Evolutionary conservation across 2,888 invertebrate species (phyloP), one percentile per base, ranked within the genome.

Genomic region (Nomada ferruginata): DNA sequence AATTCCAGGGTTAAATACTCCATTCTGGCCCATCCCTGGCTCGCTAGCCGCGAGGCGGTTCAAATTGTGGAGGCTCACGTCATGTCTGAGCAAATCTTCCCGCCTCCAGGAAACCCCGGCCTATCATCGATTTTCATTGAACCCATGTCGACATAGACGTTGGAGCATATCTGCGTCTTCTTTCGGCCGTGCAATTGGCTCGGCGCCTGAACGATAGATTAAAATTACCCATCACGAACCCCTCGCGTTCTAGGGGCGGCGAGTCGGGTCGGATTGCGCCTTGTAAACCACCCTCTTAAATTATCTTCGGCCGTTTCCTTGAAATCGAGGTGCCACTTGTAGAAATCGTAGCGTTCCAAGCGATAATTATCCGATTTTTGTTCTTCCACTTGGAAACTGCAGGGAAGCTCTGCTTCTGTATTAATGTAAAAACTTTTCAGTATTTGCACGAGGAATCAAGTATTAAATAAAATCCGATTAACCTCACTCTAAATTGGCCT

Each of bases 121-220:
- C 75, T 65, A 79, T 84, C 83, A 89, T 90, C 87, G 87, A 88
- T 87, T 89, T 80, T 76, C 79, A 81, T 81, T 76, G 80, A 82
- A 84, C 74, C 83, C 83, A 59, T 70, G 76, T 64, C 83, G 79
- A 81, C 85, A 76, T 79, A 75, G 81, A 79, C 77, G 77, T 77
- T 68, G 72, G 59, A 77, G 77, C 77, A 78, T 85, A 74, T 80
- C 77, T 69, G 53, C 66, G 61, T 76, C 76, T 76, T 53, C 74
- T 79, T 82, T 77, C 76, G 76, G 76, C 77, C 79, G 76, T 78
- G 76, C 80, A 83, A 90, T 87, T 87, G 83, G 79, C 86, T 83
- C 74, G 78, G 80, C 85, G 85, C 80, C 84, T 78, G 82, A 47
- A 74, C 86, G 85, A 87, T 89, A 87, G 90, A 90, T 90, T 90